Percentiles rank a stretch among this genome's conserved stretches.
Evolutionary conservation across 2,888 invertebrate genomes (phyloP).

Genomic region (Leptinotarsa rubiginosa): DNA sequence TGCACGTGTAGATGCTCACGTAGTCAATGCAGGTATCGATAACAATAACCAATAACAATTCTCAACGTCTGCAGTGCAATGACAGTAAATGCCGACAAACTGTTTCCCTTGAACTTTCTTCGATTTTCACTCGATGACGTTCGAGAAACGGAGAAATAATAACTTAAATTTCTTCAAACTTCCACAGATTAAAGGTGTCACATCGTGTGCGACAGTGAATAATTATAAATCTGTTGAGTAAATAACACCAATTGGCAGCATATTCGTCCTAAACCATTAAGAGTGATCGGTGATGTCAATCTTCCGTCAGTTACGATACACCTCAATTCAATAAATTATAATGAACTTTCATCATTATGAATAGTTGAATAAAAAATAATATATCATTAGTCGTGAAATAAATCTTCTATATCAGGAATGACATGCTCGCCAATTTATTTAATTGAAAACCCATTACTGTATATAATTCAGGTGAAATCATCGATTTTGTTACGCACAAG

Average conservation of each 20-base stretch:
- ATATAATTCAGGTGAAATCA: constrained; percentile 12
- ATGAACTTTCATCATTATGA: neutral
- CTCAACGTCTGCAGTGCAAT: neutral
- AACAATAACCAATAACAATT: constrained; percentile 9
- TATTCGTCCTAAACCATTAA: too few relatives aligned
- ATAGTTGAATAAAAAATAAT: neutral
- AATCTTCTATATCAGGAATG: constrained; percentile 7
- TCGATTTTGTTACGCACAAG: neutral
- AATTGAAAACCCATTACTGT: constrained; percentile 1
- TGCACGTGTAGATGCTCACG: neutral
- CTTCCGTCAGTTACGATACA: too few relatives aligned
- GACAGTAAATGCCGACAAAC: neutral
- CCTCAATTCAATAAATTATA: neutral
- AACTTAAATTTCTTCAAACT: too few relatives aligned
- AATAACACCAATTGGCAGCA: too few relatives aligned
- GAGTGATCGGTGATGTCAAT: too few relatives aligned
- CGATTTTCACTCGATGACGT: neutral
- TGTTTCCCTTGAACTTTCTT: neutral
- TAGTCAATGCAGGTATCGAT: constrained; percentile 3
- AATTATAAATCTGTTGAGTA: too few relatives aligned
- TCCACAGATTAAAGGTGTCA: too few relatives aligned
- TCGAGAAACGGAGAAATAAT: too few relatives aligned
- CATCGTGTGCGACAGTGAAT: too few relatives aligned
- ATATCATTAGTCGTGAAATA: neutral
- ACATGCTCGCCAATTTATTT: neutral